Conservation (phyloP, 2,797 vertebrate genomes). For the Alosa sapidissima region DNA sequence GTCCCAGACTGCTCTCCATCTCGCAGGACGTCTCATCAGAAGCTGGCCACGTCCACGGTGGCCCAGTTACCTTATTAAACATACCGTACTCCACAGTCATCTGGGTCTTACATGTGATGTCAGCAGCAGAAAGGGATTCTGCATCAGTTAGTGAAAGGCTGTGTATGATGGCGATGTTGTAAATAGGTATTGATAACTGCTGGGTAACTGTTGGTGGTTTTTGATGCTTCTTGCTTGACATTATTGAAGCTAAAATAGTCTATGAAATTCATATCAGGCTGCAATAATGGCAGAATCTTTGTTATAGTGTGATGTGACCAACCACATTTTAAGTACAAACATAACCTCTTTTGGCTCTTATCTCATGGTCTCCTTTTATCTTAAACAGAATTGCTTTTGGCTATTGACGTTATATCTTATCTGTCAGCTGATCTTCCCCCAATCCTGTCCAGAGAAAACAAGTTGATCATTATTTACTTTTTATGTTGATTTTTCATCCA, state of each 20-base stretch:
- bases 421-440: background rate
- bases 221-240: background rate
- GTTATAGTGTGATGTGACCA: background rate
- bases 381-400: background rate
- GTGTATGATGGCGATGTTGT: background rate
- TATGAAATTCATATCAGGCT: background rate
- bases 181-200: no score
- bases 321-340: background rate
- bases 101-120: no score
- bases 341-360: background rate
- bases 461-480: background rate
- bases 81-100: background rate
- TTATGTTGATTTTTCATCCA: background rate
- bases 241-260: background rate
- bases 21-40: slow-evolving; percentile 13
- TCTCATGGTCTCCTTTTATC: background rate
- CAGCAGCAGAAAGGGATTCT: background rate
- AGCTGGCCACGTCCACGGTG: background rate
- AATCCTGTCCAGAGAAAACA: background rate
- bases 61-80: background rate
- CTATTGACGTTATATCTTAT: background rate
- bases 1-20: slow-evolving; percentile 11
- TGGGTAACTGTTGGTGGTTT: background rate
- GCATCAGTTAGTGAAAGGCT: background rate
- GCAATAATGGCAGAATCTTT: background rate